These are phyloP conservation scores for Diplogasteroides magnus DNA, from an alignment of 1,140 invertebrate species.

Conservation along the genomic window DNA sequence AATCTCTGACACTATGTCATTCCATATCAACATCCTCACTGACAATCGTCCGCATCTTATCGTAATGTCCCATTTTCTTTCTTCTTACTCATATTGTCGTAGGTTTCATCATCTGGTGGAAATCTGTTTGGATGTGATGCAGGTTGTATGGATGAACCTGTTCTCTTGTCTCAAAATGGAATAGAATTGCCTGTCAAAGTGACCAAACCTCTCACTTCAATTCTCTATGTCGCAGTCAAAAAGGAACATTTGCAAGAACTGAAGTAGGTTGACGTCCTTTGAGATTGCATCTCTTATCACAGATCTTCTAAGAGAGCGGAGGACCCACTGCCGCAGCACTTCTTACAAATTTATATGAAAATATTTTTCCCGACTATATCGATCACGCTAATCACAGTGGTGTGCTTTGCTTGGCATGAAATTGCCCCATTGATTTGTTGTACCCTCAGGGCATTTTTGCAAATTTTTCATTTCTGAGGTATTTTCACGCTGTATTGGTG, in stretches of 20 bases:
- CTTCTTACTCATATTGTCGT: too few species aligned
- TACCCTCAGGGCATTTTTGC: too few species aligned
- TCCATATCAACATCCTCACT: constrained; percentile 37
- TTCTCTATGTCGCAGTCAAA: constrained; percentile 85
- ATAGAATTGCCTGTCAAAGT: constrained; percentile 72
- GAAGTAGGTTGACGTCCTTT: constrained; percentile 62
- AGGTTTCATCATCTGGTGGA: constrained; percentile 15
- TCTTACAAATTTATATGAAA: too few species aligned
- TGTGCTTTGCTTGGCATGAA: too few species aligned
- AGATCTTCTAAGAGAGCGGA: too few species aligned
- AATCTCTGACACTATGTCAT: constrained; percentile 20
- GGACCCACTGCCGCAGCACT: too few species aligned
- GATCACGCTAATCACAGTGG: too few species aligned
- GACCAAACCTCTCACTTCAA: constrained; percentile 81
- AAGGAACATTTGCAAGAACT: constrained; percentile 83
- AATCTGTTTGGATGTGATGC: constrained; percentile 42
- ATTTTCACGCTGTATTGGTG: neutral
- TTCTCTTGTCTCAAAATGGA: constrained; percentile 23
- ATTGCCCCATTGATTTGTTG: too few species aligned
- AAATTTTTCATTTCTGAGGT: too few species aligned
- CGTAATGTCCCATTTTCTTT: too few species aligned
- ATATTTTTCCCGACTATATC: too few species aligned
- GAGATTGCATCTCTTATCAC: neutral
- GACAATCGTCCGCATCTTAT: constrained; percentile 36
- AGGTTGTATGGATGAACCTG: constrained; percentile 43